These are phyloP conservation scores for Carettochelys insculpta DNA, from an alignment of 2,113 vertebrate genomes.

Conservation along the genomic window DNA sequence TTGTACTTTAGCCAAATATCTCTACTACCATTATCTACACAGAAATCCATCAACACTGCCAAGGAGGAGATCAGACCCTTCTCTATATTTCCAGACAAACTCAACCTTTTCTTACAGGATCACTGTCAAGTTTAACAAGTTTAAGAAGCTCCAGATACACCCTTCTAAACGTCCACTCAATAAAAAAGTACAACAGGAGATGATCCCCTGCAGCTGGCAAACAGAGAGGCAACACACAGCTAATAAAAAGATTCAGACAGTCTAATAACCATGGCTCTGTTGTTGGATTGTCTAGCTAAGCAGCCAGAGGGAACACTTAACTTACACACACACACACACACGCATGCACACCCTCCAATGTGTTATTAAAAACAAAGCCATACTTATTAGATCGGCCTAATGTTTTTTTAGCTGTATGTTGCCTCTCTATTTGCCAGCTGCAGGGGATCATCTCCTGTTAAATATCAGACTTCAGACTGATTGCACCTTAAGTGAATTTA, in stretches of 20 bases:
- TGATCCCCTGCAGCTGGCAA: background rate
- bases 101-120: background rate
- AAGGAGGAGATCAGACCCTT: background rate
- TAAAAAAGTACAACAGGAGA: background rate
- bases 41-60: background rate
- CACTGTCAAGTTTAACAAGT: background rate
- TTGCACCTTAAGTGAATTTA: background rate
- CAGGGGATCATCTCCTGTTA: background rate
- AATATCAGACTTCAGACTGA: background rate
- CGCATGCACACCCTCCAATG: background rate
- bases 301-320: background rate
- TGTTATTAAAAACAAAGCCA: background rate
- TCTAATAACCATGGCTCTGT: background rate
- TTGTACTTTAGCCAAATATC: background rate
- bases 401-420: background rate
- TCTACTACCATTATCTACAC: background rate
- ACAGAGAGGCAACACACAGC: background rate
- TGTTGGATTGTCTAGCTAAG: background rate
- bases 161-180: background rate
- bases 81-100: background rate
- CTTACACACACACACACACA: too few relatives aligned
- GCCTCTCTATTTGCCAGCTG: background rate
- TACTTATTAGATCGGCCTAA: background rate
- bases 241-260: background rate
- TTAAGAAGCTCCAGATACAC: background rate